phyloP scores from a whole-genome alignment of 2,113 vertebrate genomes.

The Colinus virginianus region DNA sequence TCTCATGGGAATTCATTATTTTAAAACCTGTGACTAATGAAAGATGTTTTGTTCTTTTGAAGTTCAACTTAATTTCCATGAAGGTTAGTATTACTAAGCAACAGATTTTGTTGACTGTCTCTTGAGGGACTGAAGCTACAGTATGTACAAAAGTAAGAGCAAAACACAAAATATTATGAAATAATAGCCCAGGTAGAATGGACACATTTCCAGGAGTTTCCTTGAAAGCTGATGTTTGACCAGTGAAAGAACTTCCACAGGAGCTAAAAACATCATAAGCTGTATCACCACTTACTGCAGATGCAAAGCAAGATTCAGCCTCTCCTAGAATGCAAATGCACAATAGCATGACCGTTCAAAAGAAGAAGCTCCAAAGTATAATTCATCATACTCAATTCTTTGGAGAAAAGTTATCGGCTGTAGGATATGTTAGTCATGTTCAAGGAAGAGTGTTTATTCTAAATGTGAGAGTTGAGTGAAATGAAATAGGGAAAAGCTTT shows the following conservation, averaged over 20 bases:
- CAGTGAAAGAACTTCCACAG: rapidly evolving
- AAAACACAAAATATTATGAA: slow-evolving; percentile 14
- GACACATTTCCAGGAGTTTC: neutral
- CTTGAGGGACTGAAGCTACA: slow-evolving; percentile 34
- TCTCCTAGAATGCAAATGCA: neutral
- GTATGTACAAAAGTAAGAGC: neutral
- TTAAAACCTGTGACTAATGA: slow-evolving; percentile 79
- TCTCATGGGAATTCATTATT: slow-evolving; percentile 82
- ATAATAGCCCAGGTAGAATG: neutral
- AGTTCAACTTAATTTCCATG: slow-evolving; percentile 80
- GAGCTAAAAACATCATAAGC: neutral
- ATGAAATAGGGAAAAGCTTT: neutral
- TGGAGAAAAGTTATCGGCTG: neutral
- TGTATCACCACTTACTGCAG: rapidly evolving
- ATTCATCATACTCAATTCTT: neutral
- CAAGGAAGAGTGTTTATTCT: neutral
- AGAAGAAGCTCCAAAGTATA: neutral
- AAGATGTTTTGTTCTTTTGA: slow-evolving; percentile 82
- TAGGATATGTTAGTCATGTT: neutral
- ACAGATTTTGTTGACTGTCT: slow-evolving; percentile 78
- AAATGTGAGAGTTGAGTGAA: neutral
- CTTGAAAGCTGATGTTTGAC: neutral
- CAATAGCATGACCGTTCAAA: neutral
- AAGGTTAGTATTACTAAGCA: slow-evolving; percentile 84
- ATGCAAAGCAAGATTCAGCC: neutral